Conservation (phyloP, 1,140 invertebrate species). For the Pentalonia nigronervosa region DNA sequence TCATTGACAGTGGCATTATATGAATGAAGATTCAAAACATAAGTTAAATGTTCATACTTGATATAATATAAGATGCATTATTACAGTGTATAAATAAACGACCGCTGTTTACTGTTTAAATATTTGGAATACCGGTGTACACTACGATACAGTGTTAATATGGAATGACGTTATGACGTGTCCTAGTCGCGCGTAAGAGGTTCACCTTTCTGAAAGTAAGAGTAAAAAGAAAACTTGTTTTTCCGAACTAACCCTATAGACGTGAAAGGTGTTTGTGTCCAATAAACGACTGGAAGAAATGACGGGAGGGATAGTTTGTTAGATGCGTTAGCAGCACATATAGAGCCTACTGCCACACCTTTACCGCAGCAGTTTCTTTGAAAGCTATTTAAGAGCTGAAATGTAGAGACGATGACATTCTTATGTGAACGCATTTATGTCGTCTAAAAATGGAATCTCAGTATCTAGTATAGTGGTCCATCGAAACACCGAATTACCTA, state of each 20-base stretch:
- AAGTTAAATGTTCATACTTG: neutral
- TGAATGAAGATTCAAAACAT: neutral
- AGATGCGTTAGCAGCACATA: neutral
- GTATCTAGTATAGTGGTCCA: neutral
- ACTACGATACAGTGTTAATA: neutral
- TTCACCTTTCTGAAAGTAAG: neutral
- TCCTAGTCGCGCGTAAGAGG: neutral
- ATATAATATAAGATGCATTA: neutral
- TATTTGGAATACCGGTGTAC: neutral
- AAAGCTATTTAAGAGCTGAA: slow-evolving; percentile 40
- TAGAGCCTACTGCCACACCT: neutral
- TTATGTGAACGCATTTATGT: neutral
- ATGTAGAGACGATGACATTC: neutral
- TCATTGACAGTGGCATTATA: neutral
- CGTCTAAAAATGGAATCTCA: slow-evolving; percentile 15
- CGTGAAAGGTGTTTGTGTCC: neutral
- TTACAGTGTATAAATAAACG: neutral
- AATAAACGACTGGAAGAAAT: neutral
- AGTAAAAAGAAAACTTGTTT: slow-evolving; percentile 30
- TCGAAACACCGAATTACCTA: too few relatives aligned
- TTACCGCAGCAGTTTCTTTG: neutral
- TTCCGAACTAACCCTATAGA: neutral
- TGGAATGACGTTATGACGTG: neutral
- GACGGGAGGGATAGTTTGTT: neutral
- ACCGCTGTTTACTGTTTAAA: neutral